Conservation (phyloP, 2,113 vertebrate species). For the Hucho hucho region DNA sequence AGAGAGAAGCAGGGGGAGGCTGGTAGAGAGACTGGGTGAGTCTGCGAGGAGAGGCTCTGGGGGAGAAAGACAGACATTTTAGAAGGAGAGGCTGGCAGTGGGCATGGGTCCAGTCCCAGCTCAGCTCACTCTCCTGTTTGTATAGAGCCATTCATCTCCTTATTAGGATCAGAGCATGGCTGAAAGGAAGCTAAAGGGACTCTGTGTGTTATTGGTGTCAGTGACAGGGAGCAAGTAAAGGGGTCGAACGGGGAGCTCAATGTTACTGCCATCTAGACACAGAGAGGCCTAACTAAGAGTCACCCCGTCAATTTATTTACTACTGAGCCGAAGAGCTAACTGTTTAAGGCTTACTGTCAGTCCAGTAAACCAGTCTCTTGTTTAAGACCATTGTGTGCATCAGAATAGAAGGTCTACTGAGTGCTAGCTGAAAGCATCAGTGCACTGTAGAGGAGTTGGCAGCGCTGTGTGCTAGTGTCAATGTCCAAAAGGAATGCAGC, state of each 20-base stretch:
- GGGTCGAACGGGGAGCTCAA: slow-evolving; percentile 16
- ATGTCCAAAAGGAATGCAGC: too few species aligned
- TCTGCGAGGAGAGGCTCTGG: neutral
- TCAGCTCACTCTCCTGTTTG: slow-evolving; percentile 54
- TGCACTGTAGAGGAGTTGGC: neutral
- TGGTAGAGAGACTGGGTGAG: neutral
- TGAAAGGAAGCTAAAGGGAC: slow-evolving; percentile 56
- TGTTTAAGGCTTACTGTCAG: slow-evolving; percentile 29
- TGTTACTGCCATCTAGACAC: slow-evolving; percentile 7
- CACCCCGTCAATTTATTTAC: slow-evolving; percentile 11
- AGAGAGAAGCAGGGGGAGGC: neutral
- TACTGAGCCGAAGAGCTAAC: slow-evolving; percentile 11
- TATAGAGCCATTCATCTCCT: slow-evolving; percentile 69
- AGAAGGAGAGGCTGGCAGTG: slow-evolving; percentile 30
- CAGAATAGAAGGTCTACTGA: slow-evolving; percentile 32
- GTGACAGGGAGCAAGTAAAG: slow-evolving; percentile 53
- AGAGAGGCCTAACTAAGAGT: slow-evolving; percentile 9
- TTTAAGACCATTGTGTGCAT: slow-evolving; percentile 5
- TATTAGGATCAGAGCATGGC: slow-evolving; percentile 68
- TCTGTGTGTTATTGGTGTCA: slow-evolving; percentile 57
- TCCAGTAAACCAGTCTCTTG: neutral
- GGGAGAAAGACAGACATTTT: slow-evolving; percentile 9
- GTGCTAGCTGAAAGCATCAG: slow-evolving; percentile 53
- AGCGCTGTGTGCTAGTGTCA: too few species aligned
- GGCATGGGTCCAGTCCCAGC: slow-evolving; percentile 53